A percentile compares a stretch with the other conserved stretches of the same genome.
Evolutionary conservation across 2,113 vertebrate species (phyloP).

Genomic region (chimpanzee (Pan troglodytes)): NHGRI_mPanTro3-v2.1_pri NC_072398.2:71911501-71912000

Average conservation of each 20-base stretch:
- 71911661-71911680: not conserved
- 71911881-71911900: not conserved
- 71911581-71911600: not conserved
- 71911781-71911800: not conserved
- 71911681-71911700: not conserved
- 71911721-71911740: not conserved
- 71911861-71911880: not conserved
- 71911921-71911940: not conserved
- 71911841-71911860: not conserved
- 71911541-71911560: not conserved
- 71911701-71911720: not conserved
- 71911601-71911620: not conserved
- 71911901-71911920: not conserved
- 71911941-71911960: not conserved
- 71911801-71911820: not conserved
- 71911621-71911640: not conserved
- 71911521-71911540: not conserved
- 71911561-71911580: not conserved
- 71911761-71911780: not conserved
- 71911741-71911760: not conserved
- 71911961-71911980: not conserved
- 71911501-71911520: not conserved
- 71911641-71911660: constrained; percentile 6
- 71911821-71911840: not conserved
- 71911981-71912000: not conserved